Evolutionary conservation across 2,797 vertebrate genomes (phyloP).

Genomic region (Percopsis omiscomaycus): DNA sequence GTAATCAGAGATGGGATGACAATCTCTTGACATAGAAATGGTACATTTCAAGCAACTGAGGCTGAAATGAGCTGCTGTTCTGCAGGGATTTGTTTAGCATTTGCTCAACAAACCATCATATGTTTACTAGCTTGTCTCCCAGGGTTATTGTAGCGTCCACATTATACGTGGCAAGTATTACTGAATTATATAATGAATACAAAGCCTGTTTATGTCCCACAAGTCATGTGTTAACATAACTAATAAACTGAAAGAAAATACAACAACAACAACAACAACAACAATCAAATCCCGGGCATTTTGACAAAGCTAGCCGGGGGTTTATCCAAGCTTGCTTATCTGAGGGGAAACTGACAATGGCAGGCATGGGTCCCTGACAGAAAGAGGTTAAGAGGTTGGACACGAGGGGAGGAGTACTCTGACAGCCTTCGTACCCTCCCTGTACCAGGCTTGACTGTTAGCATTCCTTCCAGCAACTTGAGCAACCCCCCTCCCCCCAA

Average conservation of each 20-base stretch:
- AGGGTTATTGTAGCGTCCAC: conserved; percentile 1
- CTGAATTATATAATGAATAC: no score
- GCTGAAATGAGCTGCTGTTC: conserved; percentile 41
- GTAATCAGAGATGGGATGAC: conserved; percentile 47
- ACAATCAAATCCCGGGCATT: no score
- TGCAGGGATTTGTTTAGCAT: conserved; percentile 23
- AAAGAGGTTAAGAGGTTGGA: conserved; percentile 35
- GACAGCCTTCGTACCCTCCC: conserved; percentile 40
- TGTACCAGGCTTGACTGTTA: conserved; percentile 65
- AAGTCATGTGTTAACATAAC: not conserved
- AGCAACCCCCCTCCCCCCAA: conserved; percentile 50
- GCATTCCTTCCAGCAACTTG: conserved; percentile 79
- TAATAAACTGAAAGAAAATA: not conserved
- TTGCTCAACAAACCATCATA: conserved; percentile 28
- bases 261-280: no score
- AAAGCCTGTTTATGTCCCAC: not conserved
- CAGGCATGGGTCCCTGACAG: conserved; percentile 20
- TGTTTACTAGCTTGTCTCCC: conserved; percentile 2
- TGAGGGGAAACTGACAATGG: not conserved
- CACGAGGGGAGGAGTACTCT: conserved; percentile 21
- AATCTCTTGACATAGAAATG: conserved; percentile 41
- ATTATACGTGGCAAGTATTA: not conserved
- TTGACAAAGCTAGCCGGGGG: not conserved
- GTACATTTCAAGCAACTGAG: conserved; percentile 54
- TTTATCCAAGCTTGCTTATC: conserved; percentile 5